Evolutionary conservation across 2,113 vertebrate species (phyloP).

Genomic region (Nannobrachium achirus): DNA sequence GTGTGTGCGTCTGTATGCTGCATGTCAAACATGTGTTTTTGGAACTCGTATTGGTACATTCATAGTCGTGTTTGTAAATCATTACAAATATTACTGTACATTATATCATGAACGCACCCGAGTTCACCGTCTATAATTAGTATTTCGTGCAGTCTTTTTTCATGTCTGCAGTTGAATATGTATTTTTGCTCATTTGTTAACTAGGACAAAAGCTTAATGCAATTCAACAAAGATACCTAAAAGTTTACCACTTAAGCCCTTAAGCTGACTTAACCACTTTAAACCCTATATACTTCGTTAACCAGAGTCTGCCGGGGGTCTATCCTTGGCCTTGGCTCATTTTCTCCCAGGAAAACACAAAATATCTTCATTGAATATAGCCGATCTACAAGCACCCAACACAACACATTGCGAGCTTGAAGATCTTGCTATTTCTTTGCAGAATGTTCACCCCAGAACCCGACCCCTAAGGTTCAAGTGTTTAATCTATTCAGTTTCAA

Average conservation of each 20-base stretch:
- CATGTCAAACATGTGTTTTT: conserved; percentile 2
- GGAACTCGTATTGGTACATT: conserved; percentile 52
- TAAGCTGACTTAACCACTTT: too few relatives aligned
- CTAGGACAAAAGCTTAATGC: conserved; percentile 7
- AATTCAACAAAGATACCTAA: conserved; percentile 16
- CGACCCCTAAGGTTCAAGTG: too few relatives aligned
- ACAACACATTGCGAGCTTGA: too few relatives aligned
- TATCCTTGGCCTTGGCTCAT: too few relatives aligned
- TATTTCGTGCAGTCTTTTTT: conserved; percentile 18
- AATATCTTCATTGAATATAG: too few relatives aligned
- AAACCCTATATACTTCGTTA: too few relatives aligned
- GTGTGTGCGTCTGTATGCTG: background rate
- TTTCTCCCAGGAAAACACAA: too few relatives aligned
- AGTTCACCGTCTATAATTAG: background rate
- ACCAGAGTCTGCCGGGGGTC: too few relatives aligned
- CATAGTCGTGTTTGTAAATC: conserved; percentile 50
- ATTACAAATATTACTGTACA: conserved; percentile 3
- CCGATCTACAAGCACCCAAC: too few relatives aligned
- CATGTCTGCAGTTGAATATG: background rate
- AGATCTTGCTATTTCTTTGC: too few relatives aligned
- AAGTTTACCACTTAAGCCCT: conserved; percentile 10
- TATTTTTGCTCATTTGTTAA: background rate
- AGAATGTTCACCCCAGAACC: too few relatives aligned
- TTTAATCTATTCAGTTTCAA: too few relatives aligned
- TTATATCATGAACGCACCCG: conserved; percentile 2